Evolutionary conservation across 2,888 invertebrate genomes (phyloP).

Genomic region (Lamellibrachia columna): DNA sequence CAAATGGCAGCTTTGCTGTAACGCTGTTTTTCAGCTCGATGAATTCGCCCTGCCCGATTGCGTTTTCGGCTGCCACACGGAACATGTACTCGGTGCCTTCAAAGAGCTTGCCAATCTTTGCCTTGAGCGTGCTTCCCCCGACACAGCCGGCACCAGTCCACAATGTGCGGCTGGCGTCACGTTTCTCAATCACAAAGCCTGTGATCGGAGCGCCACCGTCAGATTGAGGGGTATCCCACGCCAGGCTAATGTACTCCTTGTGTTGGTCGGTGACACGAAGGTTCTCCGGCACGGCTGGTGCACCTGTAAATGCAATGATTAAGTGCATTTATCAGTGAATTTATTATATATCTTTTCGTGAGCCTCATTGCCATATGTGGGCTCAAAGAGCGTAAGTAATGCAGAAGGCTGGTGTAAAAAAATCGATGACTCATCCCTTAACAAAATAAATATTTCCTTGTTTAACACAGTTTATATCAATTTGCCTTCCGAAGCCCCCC

Average conservation of each 20-base stretch:
- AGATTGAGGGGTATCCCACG: slow-evolving; percentile 46
- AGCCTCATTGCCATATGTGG: no score
- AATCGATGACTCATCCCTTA: no score
- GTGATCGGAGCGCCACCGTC: slow-evolving; percentile 41
- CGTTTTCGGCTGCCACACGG: slow-evolving; percentile 86
- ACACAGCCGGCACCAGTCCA: slow-evolving; percentile 39
- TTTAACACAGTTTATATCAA: no score
- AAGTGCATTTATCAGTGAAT: not conserved
- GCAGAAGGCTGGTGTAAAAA: no score
- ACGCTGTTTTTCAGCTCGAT: slow-evolving; percentile 43
- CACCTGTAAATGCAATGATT: slow-evolving; percentile 35
- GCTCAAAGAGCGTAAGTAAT: no score
- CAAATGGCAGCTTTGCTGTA: slow-evolving; percentile 48
- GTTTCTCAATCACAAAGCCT: slow-evolving; percentile 44
- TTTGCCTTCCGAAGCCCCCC: no score
- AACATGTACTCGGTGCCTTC: slow-evolving; percentile 86
- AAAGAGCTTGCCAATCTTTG: slow-evolving; percentile 60
- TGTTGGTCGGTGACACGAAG: slow-evolving; percentile 41
- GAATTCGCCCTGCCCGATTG: slow-evolving; percentile 72
- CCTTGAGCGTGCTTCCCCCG: slow-evolving; percentile 32
- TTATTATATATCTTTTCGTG: not conserved
- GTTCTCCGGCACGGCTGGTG: slow-evolving; percentile 45
- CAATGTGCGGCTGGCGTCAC: slow-evolving; percentile 35
- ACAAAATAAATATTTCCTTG: no score
- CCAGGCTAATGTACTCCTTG: slow-evolving; percentile 42